Base-by-base conservation (phyloP, 2,113 vertebrate genomes). In the Proteles cristata region DNA sequence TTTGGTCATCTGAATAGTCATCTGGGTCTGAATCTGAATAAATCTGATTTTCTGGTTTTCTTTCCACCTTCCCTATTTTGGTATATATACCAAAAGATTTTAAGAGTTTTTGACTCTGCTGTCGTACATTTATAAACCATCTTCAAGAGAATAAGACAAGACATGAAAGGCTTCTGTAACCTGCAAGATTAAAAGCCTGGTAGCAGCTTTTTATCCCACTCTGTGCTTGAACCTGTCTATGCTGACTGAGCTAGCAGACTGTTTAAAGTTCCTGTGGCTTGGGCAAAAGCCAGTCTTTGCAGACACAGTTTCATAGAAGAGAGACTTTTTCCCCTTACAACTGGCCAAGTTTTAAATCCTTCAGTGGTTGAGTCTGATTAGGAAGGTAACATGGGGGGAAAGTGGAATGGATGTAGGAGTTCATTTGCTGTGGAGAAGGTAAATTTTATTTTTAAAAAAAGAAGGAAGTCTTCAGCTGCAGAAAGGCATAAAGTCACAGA, bases 191-290 rank as follows among this genome's bases (percentile, higher is more conserved):
- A 97, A 99, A 98, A 90, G 77, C 26, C 82, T 95, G 53, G 94
- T 94, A 94, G 97, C 35, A 33, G 53, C 88, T 77, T 98, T 98
- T 98, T 96, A 98, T 98, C 94, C 92, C 39, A 81, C 91, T 98
- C 73, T 48, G 43, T 83, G 90, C 96, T 98, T 98, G 96, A 98
- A 98, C 98, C 98, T 98, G 98, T 96, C 98, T 98, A 58, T 87
- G 90, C 93, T 63, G 4, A 91, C 97, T 86, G 94, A 98, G 97
- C 93, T 91, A 94, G 97, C 86, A 98, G 98, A 98, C 98, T 97
- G 97, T 97, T 98, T 97, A 96, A 98, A 98, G 98, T 98, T 99
- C 98, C 88, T 98, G 98, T 98, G 98, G 98, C 87, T 99, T 98
- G 98, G 97, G 96, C 84, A 90, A 92, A 89, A 90, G 96, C 98